Evolutionary conservation across 2,888 invertebrate species (phyloP).

Genomic region (Leptopilina syphax): DNA sequence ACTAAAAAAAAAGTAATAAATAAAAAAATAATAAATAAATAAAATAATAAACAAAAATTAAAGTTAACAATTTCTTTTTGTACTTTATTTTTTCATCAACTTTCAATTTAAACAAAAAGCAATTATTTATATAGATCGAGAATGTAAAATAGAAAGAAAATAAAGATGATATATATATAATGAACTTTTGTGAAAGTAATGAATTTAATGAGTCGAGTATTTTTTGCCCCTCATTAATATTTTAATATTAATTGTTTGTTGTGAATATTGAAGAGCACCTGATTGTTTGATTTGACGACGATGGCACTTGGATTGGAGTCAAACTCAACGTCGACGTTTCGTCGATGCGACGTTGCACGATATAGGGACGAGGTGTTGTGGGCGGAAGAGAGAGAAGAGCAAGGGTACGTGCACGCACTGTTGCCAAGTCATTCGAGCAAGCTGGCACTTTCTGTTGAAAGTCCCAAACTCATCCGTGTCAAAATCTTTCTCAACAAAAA

Average conservation of each 20-base stretch:
- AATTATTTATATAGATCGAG: too few relatives aligned
- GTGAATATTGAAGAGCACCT: conserved; percentile 5
- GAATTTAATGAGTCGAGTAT: background rate
- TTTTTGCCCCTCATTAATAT: too few relatives aligned
- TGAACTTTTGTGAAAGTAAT: background rate
- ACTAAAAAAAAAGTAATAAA: too few relatives aligned
- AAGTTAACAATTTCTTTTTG: too few relatives aligned
- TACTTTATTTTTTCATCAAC: too few relatives aligned
- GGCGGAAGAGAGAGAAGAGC: conserved; percentile 9
- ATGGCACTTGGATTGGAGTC: conserved; percentile 9
- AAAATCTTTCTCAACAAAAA: background rate
- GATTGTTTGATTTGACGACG: conserved; percentile 19
- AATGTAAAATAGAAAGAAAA: too few relatives aligned
- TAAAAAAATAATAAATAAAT: too few relatives aligned
- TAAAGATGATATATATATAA: too few relatives aligned
- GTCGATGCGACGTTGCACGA: conserved; percentile 42
- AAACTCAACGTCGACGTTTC: conserved; percentile 34
- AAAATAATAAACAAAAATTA: too few relatives aligned
- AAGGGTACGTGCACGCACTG: conserved; percentile 33
- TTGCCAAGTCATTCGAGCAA: conserved; percentile 42
- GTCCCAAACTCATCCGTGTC: conserved; percentile 9
- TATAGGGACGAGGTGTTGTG: conserved; percentile 3
- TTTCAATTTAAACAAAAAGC: too few relatives aligned
- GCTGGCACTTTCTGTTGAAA: conserved; percentile 37
- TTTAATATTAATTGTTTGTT: background rate